Evolutionary conservation across 2,797 vertebrate species (phyloP).

Genomic region (Myotis pilosus): DNA sequence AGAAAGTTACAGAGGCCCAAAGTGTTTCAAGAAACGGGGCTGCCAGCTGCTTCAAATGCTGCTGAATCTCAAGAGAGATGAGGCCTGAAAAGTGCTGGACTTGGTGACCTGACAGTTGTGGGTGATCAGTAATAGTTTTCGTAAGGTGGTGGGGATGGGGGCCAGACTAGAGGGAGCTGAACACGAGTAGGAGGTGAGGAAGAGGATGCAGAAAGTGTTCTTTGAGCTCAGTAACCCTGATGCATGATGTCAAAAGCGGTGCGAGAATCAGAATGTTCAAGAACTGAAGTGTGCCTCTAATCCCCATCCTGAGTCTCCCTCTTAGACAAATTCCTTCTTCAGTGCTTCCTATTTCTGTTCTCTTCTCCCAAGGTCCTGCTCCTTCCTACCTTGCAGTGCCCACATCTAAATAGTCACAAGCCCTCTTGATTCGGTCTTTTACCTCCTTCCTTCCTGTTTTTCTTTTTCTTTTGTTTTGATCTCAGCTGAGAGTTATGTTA

Average conservation of each 20-base stretch:
- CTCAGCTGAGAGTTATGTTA: background rate
- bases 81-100: background rate
- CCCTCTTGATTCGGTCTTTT: background rate
- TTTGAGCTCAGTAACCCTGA: background rate
- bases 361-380: background rate
- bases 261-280: background rate
- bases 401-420: background rate
- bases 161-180: background rate
- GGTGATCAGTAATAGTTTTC: background rate
- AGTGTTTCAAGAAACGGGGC: background rate
- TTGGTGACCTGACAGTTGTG: background rate
- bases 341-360: conserved; percentile 15
- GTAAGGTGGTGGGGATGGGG: background rate
- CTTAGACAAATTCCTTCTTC: background rate
- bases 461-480: conserved; percentile 23
- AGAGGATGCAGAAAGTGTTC: background rate
- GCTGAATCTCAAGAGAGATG: background rate
- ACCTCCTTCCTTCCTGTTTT: background rate
- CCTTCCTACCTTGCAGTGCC: background rate
- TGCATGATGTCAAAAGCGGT: background rate
- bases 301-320: background rate
- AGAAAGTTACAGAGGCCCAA: background rate
- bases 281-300: background rate
- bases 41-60: background rate
- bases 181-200: background rate